phyloP scores from a whole-genome alignment of 2,797 vertebrate species.

The Babyrousa celebensis region DNA sequence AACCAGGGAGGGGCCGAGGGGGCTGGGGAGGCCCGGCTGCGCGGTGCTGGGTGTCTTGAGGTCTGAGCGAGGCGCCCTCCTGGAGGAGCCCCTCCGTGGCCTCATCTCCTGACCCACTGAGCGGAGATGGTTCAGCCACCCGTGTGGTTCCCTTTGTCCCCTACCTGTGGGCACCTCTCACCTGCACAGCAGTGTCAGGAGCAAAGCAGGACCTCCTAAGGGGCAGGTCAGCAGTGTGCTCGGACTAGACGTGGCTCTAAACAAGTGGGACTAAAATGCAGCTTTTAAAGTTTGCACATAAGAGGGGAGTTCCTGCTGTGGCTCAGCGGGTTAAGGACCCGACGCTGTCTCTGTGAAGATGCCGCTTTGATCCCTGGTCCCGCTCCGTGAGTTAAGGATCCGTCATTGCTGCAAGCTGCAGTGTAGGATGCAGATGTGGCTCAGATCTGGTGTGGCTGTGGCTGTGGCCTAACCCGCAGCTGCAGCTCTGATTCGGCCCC shows the following conservation, averaged over 20 bases:
- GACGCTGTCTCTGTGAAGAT: too few species aligned
- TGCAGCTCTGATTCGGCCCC: too few species aligned
- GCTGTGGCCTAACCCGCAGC: too few species aligned
- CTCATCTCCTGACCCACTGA: accelerated
- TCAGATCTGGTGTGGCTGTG: too few species aligned
- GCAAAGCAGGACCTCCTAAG: background rate
- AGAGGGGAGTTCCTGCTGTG: too few species aligned
- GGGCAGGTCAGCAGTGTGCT: accelerated
- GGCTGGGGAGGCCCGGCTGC: accelerated
- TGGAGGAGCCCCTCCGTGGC: accelerated
- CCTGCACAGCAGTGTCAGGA: accelerated
- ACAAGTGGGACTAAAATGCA: accelerated
- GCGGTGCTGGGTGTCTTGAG: accelerated
- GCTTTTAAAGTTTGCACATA: accelerated
- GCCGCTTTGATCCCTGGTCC: too few species aligned
- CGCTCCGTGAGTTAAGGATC: too few species aligned
- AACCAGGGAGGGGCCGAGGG: background rate
- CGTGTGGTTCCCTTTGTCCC: accelerated
- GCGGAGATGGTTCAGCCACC: background rate
- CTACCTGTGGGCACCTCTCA: background rate
- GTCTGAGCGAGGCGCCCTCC: accelerated
- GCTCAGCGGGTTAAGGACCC: too few species aligned
- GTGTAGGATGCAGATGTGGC: too few species aligned
- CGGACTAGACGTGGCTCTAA: accelerated
- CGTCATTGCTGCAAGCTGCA: too few species aligned